Percentiles rank a stretch among this genome's conserved stretches.
phyloP scores from a whole-genome alignment of 2,797 vertebrate species.

The Lepus townsendii region DNA sequence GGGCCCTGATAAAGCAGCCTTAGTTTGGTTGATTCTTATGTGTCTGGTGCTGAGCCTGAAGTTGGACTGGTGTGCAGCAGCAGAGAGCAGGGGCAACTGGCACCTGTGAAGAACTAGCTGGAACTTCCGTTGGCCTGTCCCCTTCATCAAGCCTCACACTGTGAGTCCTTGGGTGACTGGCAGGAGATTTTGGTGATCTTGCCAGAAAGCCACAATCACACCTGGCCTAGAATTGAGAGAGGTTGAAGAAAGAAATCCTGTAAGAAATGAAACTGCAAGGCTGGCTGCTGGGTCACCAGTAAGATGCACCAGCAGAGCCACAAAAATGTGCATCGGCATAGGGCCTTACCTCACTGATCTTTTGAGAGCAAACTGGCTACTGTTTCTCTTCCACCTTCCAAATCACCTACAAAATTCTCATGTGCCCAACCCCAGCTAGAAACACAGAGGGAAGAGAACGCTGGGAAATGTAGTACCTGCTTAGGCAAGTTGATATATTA shows the following conservation, averaged over 20 bases:
- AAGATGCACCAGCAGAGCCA: background rate
- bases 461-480: conserved; percentile 9
- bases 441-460: background rate
- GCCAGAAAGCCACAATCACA: conserved; percentile 19
- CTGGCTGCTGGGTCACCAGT: background rate
- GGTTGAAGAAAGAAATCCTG: background rate
- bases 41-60: background rate
- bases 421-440: conserved; percentile 13
- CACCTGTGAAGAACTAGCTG: background rate
- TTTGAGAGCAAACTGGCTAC: background rate
- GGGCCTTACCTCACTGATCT: background rate
- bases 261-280: background rate
- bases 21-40: conserved; percentile 18
- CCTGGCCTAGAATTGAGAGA: background rate
- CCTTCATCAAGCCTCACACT: background rate
- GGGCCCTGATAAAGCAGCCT: background rate
- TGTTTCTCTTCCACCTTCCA: background rate
- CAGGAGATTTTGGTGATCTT: background rate
- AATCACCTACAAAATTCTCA: background rate
- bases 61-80: background rate
- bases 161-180: background rate
- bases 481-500: background rate
- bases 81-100: background rate
- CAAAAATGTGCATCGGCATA: background rate
- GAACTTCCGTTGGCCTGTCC: background rate